These are phyloP conservation scores for Chaetodon trifasciatus DNA, from an alignment of 2,797 vertebrate species.

Conservation along the genomic window DNA sequence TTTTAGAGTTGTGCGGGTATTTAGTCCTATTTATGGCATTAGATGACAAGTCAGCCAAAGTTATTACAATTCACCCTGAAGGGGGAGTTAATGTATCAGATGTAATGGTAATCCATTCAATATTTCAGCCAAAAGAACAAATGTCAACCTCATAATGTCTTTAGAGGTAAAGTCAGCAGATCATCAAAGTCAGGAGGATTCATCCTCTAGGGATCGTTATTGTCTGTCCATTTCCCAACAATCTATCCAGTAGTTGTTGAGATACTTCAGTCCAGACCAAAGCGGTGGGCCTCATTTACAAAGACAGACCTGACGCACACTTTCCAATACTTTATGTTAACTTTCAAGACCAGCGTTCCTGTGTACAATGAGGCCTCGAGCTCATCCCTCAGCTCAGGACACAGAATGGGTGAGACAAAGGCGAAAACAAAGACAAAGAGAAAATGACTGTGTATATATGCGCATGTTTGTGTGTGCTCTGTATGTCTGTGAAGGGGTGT, in stretches of 20 bases:
- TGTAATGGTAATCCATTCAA: background rate
- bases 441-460: background rate
- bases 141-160: background rate
- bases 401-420: slow-evolving; percentile 13
- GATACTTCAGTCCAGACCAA: background rate
- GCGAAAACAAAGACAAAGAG: slow-evolving; percentile 44
- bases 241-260: background rate
- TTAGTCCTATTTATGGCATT: background rate
- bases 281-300: background rate
- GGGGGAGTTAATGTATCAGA: background rate
- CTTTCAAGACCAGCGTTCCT: background rate
- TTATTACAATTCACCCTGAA: background rate
- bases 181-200: background rate
- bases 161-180: background rate
- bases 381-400: slow-evolving; percentile 29
- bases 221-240: background rate
- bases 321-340: background rate
- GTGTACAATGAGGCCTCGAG: background rate
- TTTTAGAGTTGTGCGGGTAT: background rate
- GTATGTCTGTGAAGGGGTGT: slow-evolving; percentile 46
- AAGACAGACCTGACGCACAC: slow-evolving; percentile 7
- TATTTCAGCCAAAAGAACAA: background rate
- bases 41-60: background rate
- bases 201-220: background rate
- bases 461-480: slow-evolving; percentile 1